These are phyloP conservation scores for Manis pentadactyla DNA, from an alignment of 2,797 vertebrate genomes.

Conservation along the genomic window DNA sequence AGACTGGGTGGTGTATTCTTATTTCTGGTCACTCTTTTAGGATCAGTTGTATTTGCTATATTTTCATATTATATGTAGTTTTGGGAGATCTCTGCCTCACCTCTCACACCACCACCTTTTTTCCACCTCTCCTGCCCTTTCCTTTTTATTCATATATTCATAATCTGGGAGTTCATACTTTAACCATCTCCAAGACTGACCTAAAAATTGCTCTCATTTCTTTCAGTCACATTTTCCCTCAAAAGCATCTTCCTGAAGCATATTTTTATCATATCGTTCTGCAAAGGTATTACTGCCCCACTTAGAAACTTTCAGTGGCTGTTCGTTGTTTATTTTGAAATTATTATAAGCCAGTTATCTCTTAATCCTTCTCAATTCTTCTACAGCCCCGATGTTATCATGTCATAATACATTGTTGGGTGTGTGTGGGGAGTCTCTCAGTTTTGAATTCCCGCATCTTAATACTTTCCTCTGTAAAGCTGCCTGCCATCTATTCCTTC, in stretches of 20 bases:
- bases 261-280: constrained; percentile 56
- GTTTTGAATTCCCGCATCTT: constrained; percentile 22
- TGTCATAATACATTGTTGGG: background rate
- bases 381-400: background rate
- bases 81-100: no score
- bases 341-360: background rate
- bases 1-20: no score
- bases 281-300: constrained; percentile 26
- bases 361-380: background rate
- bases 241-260: background rate
- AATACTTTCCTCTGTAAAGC: background rate
- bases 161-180: background rate
- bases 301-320: constrained; percentile 33
- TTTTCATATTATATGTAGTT: no score
- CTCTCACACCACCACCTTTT: no score
- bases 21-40: no score
- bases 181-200: constrained; percentile 1
- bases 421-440: background rate
- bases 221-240: background rate
- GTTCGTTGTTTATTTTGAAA: constrained; percentile 34
- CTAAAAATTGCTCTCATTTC: constrained; percentile 38
- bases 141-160: background rate
- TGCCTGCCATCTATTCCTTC: background rate
- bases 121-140: no score
- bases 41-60: no score